Base-by-base conservation (phyloP, 2,113 vertebrate species). In the Campylomormyrus tamandua region DNA sequence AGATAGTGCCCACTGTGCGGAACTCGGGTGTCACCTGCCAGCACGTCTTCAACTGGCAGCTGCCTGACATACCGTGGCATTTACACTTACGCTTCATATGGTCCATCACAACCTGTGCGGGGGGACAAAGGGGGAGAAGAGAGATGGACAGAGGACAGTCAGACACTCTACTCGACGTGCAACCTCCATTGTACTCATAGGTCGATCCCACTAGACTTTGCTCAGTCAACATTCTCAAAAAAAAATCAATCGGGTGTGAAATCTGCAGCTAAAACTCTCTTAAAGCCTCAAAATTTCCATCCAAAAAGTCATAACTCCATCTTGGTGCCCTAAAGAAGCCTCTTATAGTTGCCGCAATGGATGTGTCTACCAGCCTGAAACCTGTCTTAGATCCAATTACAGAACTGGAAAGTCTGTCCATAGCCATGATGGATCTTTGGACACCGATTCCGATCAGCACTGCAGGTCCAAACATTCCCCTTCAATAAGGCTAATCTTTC, bases 11-110 rank as follows among this genome's bases (percentile, higher is more conserved):
- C 92, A 99, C 98, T 4, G 95, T 92, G 86, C 98, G 96, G 94
- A 99, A 99, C 91, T 99, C 98, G 0, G 98, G 98, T 0, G 98
- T 99, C 94, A 99, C 98, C 95, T 99, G 98, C 98, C 98, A 99
- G 93, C 98, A 99, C 0, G 98, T 99, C 94, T 99, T 99, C 90
- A 99, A 96, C 96, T 99, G 98, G 95, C 98, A 99, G 96, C 98
- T 99, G 46, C 98, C 98, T 0, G 98, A 99, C 0, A 98, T 99
- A 90, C 98, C 98, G 0, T 99, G 98, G 94, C 98, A 99, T 93
- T 99, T 99, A 93, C 98, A 99, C 93, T 99, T 99, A 93, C 98
- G 95, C 95, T 97, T 97, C 98, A 99, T 99, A 96, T 99, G 97
- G 91, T 99, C 97, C 92, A 98, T 96, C 92, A 99, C 98, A 91